A percentile compares a stretch with the other conserved stretches of the same genome.
These are phyloP conservation scores for Luperina testacea DNA, from an alignment of 2,888 invertebrate species.

Conservation along the genomic window DNA sequence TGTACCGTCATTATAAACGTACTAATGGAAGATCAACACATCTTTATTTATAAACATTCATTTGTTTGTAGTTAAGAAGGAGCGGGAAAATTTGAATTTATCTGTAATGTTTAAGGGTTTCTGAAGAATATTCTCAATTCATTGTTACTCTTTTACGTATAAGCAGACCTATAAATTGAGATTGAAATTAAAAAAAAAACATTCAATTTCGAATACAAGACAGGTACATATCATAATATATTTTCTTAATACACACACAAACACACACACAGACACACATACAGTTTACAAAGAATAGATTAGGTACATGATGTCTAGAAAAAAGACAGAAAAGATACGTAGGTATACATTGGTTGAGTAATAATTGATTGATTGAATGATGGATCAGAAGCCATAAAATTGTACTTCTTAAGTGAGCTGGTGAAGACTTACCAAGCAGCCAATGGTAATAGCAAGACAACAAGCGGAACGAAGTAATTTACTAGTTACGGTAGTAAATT, in stretches of 20 bases:
- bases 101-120: background rate
- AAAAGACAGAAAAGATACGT: background rate
- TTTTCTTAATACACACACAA: too few relatives aligned
- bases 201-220: background rate
- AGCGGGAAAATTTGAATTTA: slow-evolving; percentile 17
- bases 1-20: slow-evolving; percentile 63
- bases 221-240: background rate
- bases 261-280: too few relatives aligned
- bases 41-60: slow-evolving; percentile 60
- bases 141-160: background rate
- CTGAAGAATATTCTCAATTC: background rate
- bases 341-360: background rate
- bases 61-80: slow-evolving; percentile 27
- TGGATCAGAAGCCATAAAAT: background rate
- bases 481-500: background rate
- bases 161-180: background rate
- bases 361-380: too few relatives aligned
- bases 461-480: background rate
- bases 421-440: background rate
- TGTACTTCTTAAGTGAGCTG: too few relatives aligned
- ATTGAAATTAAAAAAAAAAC: background rate
- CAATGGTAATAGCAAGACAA: background rate
- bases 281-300: too few relatives aligned
- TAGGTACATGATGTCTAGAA: background rate
- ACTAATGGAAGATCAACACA: slow-evolving; percentile 63